Evolutionary conservation across 1,140 invertebrate genomes (phyloP), one percentile per base, ranked within the genome.

Genomic region (Platyscapa corneri): DNA sequence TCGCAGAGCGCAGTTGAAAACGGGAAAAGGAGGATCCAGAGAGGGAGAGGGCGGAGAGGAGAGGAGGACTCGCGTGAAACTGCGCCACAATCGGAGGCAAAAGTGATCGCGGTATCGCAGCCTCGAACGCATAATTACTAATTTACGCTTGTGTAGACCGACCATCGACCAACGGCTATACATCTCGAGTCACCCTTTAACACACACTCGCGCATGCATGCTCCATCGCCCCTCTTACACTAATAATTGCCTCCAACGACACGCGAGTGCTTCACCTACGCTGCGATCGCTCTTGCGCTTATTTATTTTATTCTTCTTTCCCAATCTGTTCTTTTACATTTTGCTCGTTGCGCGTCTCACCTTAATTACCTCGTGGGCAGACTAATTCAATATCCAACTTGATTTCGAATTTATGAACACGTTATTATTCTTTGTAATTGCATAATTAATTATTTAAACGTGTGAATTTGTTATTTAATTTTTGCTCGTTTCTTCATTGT

Each of bases 361-460:
- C 23, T 74, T 42, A 27, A 42, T 42, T 27, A 74, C 39, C 39
- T 10, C 23, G 37, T n/a, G 39, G 20, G 20, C 70, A n/a, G 27
- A 42, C 23, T n/a, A 42, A 42, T 74, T 42, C 70, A 74, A 74
- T n/a, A 3, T 14, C 23, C 70, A 42, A 42, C 20, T 42, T 37
- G 1, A 74, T 37, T 42, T 74, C 27, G 23, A 42, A 42, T 32
- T 42, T n/a, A 74, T 20, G 32, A 70, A 18, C 12, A 3, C 16
- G 34, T 18, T 70, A n/a, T 67, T 27, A 72, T 39, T 74, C 1
- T n/a, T 72, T 74, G 12, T n/a, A 74, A 74, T 74, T 74, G 37
- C 16, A 42, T 10, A 42, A 74, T 74, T 74, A 74, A 74, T 74
- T 74, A 74, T 74, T 42, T 23, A 20, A 70, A 39, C 67, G 67